Conservation (phyloP, 2,797 vertebrate genomes). For the Vireo griseus region DNA sequence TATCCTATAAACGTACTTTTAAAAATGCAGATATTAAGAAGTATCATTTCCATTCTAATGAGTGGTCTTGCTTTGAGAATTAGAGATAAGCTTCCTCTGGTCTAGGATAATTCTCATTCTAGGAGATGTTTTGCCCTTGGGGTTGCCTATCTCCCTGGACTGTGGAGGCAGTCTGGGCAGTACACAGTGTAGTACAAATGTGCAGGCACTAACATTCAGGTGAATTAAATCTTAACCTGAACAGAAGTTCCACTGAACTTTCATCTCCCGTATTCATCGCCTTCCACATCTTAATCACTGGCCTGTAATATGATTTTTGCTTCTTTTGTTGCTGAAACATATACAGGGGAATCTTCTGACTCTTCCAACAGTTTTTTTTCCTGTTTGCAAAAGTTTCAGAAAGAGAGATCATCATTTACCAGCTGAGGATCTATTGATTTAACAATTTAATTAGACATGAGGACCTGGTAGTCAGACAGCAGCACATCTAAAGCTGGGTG, state of each 20-base stretch:
- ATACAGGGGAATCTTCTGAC: not conserved
- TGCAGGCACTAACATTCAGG: not conserved
- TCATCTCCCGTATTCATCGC: not conserved
- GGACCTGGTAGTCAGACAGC: not conserved
- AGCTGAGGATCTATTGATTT: not conserved
- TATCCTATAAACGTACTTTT: not conserved
- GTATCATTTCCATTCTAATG: not conserved
- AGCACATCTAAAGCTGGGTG: not conserved
- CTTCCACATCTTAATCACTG: not conserved
- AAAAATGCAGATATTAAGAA: not conserved
- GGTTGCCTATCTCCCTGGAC: not conserved
- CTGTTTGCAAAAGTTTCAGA: not conserved
- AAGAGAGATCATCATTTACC: not conserved
- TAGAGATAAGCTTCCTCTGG: not conserved
- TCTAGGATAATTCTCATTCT: not conserved
- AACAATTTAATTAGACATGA: not conserved
- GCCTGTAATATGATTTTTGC: not conserved
- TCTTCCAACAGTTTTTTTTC: not conserved
- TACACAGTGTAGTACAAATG: not conserved
- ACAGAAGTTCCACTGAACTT: not conserved
- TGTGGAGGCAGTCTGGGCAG: not conserved
- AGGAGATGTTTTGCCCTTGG: not conserved
- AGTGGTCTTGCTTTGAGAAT: not conserved
- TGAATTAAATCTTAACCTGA: not conserved
- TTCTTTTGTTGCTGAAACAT: not conserved